Evolutionary conservation across 2,888 invertebrate genomes (phyloP).

Genomic region (Heliconius charithonia): DNA sequence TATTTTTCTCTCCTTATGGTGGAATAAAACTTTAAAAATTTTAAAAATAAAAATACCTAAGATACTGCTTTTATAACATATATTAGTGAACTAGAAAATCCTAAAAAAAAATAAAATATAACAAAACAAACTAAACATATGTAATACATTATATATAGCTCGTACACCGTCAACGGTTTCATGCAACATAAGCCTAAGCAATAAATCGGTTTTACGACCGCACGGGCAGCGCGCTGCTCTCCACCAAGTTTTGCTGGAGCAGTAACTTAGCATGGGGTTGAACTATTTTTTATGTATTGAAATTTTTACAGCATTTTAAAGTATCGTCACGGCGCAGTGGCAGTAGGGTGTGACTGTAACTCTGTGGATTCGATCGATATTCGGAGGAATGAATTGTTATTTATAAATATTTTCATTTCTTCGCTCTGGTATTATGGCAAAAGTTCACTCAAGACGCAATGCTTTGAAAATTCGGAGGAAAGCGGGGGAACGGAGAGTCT

Average conservation of each 20-base stretch:
- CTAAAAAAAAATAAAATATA: neutral
- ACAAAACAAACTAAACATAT: neutral
- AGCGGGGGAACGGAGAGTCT: no score
- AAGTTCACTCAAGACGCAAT: no score
- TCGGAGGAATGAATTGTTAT: no score
- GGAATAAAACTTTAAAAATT: no score
- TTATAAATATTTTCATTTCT: no score
- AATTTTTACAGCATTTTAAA: neutral
- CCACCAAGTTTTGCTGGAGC: slow-evolving; percentile 23
- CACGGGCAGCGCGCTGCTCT: slow-evolving; percentile 32
- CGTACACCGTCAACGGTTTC: slow-evolving; percentile 17
- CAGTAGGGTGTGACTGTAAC: no score
- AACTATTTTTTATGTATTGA: slow-evolving; percentile 7
- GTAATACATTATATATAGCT: slow-evolving; percentile 21
- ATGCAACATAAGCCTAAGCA: slow-evolving; percentile 35
- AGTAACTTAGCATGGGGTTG: slow-evolving; percentile 6
- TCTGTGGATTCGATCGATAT: no score
- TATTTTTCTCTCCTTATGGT: no score
- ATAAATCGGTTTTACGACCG: slow-evolving; percentile 44
- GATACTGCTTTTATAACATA: no score
- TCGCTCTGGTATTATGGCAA: no score
- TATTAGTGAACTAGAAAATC: neutral
- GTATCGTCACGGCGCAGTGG: neutral
- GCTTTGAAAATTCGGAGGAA: no score
- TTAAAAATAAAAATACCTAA: no score